Evolutionary conservation across 2,797 vertebrate genomes (phyloP), one percentile per base, ranked within the genome.

Genomic region (Crypturellus tataupa): DNA sequence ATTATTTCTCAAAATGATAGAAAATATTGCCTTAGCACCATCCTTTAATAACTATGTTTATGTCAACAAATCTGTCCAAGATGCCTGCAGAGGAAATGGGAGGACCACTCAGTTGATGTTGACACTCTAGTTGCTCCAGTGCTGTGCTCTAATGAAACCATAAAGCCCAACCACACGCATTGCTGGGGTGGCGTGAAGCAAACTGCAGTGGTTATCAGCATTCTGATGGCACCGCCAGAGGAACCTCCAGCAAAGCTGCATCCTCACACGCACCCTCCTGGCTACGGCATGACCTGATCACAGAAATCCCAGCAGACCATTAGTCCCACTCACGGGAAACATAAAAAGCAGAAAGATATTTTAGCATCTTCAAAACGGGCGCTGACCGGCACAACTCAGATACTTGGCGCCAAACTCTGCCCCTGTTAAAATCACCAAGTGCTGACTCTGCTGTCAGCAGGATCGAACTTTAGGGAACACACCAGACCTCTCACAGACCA

Each of bases 321-420:
- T 83, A 0, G 0, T 83, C 76, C 76, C 65, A 37, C 69, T 51
- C 69, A 56, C 67, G 69, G 4, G 4, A 82, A 90, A 63, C 44
- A 76, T 84, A 87, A 0, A 5, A 72, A 93, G 71, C 0, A 0
- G 81, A 82, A 85, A 85, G 76, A 81, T 89, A 90, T 89, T 80
- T 72, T 86, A 80, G 49, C 37, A 59, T 81, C 81, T 79, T 69
- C 72, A 0, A 2, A 93, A 87, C 58, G 78, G 72, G 68, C 89
- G 73, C 62, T 87, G 93, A 94, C 76, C 92, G 83, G 62, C 80
- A 80, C 90, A 94, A 63, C 76, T 89, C 18, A 93, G 89, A 92
- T 85, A 53, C 37, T 47, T 89, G 76, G 81, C 15, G 2, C 29
- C 75, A 69, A 85, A 90, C 79, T 87, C 71, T 68, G 47, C 17